Evolutionary conservation across 1,140 invertebrate genomes (phyloP).

Genomic region (Drosophila nigrodunni): DNA sequence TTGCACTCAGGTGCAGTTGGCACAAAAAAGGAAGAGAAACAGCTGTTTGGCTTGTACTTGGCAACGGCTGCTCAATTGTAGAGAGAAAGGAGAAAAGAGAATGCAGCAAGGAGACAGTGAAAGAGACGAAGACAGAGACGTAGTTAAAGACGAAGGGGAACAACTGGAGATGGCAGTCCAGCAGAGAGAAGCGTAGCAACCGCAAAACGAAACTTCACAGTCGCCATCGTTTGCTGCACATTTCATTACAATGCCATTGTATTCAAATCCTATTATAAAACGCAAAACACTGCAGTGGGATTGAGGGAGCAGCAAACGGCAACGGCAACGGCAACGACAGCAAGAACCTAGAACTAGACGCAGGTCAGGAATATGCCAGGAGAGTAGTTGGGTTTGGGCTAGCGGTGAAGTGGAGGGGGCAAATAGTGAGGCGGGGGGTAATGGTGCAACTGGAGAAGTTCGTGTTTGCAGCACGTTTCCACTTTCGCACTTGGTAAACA

Average conservation of each 20-base stretch:
- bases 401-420: conserved; percentile 4
- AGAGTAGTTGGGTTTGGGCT: neutral
- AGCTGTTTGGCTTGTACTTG: conserved; percentile 76
- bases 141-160: neutral
- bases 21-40: conserved; percentile 56
- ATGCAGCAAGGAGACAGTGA: neutral
- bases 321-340: conserved; percentile 1
- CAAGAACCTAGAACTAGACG: neutral
- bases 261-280: conserved; percentile 81
- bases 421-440: conserved; percentile 9
- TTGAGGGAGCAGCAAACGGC: conserved; percentile 12
- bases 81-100: conserved; percentile 14
- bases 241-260: conserved; percentile 82
- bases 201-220: conserved; percentile 70
- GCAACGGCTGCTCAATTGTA: conserved; percentile 23
- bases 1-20: conserved; percentile 23
- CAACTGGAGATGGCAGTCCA: conserved; percentile 10
- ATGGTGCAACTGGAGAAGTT: conserved; percentile 56
- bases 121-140: neutral
- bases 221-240: conserved; percentile 78
- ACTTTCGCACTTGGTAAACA: conserved; percentile 82
- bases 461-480: conserved; percentile 81
- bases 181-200: conserved; percentile 41
- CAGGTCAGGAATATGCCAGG: neutral
- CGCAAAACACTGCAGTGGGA: conserved; percentile 62